Conservation (phyloP, 2,888 invertebrate genomes). For the Latrodectus elegans region DNA sequence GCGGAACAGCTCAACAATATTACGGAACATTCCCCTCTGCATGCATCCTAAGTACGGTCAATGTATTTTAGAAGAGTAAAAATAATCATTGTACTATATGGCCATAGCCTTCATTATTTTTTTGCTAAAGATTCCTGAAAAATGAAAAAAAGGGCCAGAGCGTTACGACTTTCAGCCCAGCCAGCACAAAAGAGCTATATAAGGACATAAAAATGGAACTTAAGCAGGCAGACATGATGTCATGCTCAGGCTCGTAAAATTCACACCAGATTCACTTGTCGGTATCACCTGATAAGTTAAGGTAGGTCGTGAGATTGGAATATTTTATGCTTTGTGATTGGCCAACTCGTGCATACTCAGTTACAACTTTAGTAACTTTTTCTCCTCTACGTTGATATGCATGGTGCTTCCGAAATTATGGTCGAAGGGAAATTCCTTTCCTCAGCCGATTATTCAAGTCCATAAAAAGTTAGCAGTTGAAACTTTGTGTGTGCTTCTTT, state of each 20-base stretch:
- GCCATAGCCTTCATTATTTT: slow-evolving; percentile 2
- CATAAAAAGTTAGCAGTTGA: neutral
- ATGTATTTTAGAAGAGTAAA: slow-evolving; percentile 32
- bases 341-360: slow-evolving; percentile 18
- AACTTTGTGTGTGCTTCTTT: neutral
- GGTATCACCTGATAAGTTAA: slow-evolving; percentile 1
- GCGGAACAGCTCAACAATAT: neutral
- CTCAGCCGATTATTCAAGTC: neutral
- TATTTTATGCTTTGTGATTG: slow-evolving; percentile 24
- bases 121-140: slow-evolving; percentile 7
- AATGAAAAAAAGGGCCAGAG: neutral
- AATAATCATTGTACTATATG: slow-evolving; percentile 20
- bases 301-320: slow-evolving; percentile 8
- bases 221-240: slow-evolving; percentile 13
- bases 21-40: slow-evolving; percentile 30
- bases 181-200: slow-evolving; percentile 26
- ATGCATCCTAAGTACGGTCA: neutral
- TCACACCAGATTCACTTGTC: slow-evolving; percentile 24
- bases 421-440: neutral
- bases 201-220: slow-evolving; percentile 32
- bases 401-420: slow-evolving; percentile 11
- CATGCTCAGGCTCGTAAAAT: slow-evolving; percentile 30
- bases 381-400: slow-evolving; percentile 5
- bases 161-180: slow-evolving; percentile 33
- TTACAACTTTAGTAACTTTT: neutral